phyloP scores from a whole-genome alignment of 1,140 invertebrate species.

The Eupristina koningsbergeri region DNA sequence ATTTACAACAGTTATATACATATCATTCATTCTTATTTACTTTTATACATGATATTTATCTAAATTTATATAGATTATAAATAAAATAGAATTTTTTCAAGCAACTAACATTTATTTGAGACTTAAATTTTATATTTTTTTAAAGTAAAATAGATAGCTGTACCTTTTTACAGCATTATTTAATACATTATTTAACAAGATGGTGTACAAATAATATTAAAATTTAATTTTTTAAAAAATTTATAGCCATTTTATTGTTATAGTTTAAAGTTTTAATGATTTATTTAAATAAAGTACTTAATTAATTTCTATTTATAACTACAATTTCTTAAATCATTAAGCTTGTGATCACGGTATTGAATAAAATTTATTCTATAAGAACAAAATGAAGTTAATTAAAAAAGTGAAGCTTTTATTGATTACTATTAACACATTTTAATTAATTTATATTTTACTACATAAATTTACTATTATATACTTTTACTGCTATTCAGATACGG shows the following conservation, averaged over 20 bases:
- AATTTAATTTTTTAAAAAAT: not conserved
- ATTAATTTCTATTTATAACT: not conserved
- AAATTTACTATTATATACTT: constrained; percentile 14
- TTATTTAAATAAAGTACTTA: not conserved
- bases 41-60: too few relatives aligned
- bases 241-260: not conserved
- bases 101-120: not conserved
- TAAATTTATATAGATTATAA: constrained; percentile 13
- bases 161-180: not conserved
- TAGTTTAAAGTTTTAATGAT: not conserved
- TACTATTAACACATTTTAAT: constrained; percentile 22
- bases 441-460: constrained; percentile 2
- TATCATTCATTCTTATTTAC: not conserved
- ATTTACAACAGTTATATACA: not conserved
- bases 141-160: not conserved
- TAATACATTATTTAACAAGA: not conserved
- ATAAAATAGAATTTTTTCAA: not conserved
- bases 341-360: not conserved
- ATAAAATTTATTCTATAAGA: not conserved
- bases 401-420: constrained; percentile 6
- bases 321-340: not conserved
- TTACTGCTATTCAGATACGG: not conserved
- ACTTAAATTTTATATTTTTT: not conserved
- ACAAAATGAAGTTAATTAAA: not conserved
- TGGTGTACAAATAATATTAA: not conserved